A percentile compares a stretch with the other conserved stretches of the same genome.
Evolutionary conservation across 2,113 vertebrate species (phyloP).

Genomic region (Salvator merianae): DNA sequence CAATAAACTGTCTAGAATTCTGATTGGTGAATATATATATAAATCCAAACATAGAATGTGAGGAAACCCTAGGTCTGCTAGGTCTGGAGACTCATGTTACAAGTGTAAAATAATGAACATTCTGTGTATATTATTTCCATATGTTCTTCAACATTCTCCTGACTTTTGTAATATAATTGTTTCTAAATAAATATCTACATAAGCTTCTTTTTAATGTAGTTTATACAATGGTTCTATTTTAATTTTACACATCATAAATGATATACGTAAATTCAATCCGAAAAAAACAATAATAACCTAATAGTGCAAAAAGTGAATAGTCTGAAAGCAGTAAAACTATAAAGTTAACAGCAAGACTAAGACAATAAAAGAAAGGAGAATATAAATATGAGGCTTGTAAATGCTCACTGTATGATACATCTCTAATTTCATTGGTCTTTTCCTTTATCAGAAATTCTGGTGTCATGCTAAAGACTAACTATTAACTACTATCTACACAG

Average conservation of each 20-base stretch:
- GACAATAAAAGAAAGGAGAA: not conserved
- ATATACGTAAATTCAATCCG: constrained; percentile 7
- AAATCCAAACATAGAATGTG: too few relatives aligned
- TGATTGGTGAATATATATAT: too few relatives aligned
- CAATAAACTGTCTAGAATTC: too few relatives aligned
- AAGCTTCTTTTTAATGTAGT: not conserved
- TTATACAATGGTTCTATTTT: not conserved
- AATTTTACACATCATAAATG: constrained; percentile 19
- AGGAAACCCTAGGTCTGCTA: too few relatives aligned
- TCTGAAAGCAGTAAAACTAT: not conserved
- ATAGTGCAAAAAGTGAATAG: not conserved
- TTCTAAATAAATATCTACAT: too few relatives aligned
- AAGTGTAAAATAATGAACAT: too few relatives aligned
- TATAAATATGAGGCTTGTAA: not conserved
- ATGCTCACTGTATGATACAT: rapidly evolving
- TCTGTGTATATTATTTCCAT: too few relatives aligned
- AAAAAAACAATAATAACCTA: not conserved
- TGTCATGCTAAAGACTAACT: not conserved
- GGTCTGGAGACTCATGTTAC: too few relatives aligned
- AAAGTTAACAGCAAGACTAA: not conserved
- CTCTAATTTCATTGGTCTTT: not conserved
- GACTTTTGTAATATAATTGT: too few relatives aligned
- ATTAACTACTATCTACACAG: not conserved
- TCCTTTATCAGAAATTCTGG: constrained; percentile 3
- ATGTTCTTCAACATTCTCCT: too few relatives aligned